Evolutionary conservation across 2,888 invertebrate species (phyloP), one percentile per base, ranked within the genome.

Genomic region (Agrotis exclamationis): DNA sequence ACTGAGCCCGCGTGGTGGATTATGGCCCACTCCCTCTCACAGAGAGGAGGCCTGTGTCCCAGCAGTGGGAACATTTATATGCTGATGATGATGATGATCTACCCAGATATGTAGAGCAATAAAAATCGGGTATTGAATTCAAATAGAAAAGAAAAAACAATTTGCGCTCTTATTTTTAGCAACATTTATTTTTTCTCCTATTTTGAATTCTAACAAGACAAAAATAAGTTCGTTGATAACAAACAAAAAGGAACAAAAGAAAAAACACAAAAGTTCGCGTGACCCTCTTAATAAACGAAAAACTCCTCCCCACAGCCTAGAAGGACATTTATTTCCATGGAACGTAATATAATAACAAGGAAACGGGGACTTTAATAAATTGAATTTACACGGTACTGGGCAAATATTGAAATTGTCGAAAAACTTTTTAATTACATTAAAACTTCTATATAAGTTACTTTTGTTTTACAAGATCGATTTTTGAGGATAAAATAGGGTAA

Each of bases 281-380:
- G 67, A 67, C 68, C 58, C 54, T 70, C 14, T 20, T 68, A 63
- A 58, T 67, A 64, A 63, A 70, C 14, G 33, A 39, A 48, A 58
- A 60, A 18, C 33, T 47, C 58, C 79, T 16, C 54, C 28, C 44
- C 16, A 4, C 20, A 20, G 28, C 20, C 67, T 39, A 28, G 5
- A 50, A 44, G 45, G 20, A 18, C 70, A 58, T 73, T 77, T 74
- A 56, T 70, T 80, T 63, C 28, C 59, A 1, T n/a, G 16, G 7
- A 56, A 65, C 24, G 18, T 50, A 67, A 76, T 64, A 50, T 60
- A 57, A 70, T 63, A 60, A 63, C 51, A 63, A 53, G 63, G 39
- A 53, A 80, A 76, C 24, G 39, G 24, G 39, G 47, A 63, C 45
- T 63, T 50, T 74, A 67, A 50, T 51, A 44, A 76, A 76, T 66